A percentile compares a stretch with the other conserved stretches of the same genome.
phyloP scores from a whole-genome alignment of 1,140 invertebrate genomes.

The Brachionus manjavacas region DNA sequence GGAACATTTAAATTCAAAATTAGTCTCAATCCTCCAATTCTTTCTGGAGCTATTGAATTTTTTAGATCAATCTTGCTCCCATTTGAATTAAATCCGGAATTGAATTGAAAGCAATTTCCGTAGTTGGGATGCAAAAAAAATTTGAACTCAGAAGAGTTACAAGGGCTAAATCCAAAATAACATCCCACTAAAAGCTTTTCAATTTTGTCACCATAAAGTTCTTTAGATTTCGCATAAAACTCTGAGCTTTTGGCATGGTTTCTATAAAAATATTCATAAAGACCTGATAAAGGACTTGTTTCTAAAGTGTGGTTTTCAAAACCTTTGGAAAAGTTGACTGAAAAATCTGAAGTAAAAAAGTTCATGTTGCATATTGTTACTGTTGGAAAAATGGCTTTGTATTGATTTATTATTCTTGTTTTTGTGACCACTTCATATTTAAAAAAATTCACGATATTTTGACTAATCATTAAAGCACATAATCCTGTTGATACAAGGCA shows the following conservation, averaged over 20 bases:
- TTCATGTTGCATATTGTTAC: background rate
- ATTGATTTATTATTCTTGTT: background rate
- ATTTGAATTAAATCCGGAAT: background rate
- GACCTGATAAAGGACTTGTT: background rate
- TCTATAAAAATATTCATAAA: background rate
- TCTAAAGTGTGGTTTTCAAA: too few relatives aligned
- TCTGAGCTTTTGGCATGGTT: background rate
- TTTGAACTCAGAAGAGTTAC: background rate
- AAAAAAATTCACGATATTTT: background rate
- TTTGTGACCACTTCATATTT: background rate
- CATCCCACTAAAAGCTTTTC: background rate
- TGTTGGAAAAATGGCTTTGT: background rate
- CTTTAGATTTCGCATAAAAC: background rate
- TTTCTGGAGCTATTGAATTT: too few relatives aligned
- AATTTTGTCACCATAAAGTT: background rate
- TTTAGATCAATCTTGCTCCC: background rate
- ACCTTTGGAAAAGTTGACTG: too few relatives aligned
- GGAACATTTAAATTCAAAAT: background rate
- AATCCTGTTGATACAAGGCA: background rate
- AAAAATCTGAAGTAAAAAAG: background rate
- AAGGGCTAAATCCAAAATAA: background rate
- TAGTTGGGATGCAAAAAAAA: background rate
- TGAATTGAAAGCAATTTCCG: constrained; percentile 38
- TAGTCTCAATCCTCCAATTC: background rate
- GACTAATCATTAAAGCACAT: background rate